Evolutionary conservation across 2,113 vertebrate species (phyloP), one percentile per base, ranked within the genome.

Genomic region (Zosterops japonicus): DNA sequence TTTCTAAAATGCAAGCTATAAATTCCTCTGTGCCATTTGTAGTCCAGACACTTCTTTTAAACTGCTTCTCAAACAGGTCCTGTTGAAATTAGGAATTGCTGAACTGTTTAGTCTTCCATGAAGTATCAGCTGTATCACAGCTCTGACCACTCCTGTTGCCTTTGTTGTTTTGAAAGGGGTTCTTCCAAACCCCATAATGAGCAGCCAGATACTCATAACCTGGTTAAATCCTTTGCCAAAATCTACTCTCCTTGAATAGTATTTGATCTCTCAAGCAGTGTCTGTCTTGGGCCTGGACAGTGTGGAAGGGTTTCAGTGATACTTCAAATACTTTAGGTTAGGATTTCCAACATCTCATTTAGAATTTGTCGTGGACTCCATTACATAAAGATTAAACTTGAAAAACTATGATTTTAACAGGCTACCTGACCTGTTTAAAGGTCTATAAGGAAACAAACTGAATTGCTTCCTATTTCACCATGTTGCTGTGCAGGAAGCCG

Each of bases 161-260:
- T 61, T 29, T 49, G 6, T 5, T 23, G 46, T 68, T 65, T 25
- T 16, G 5, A 56, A 74, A 33, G 12, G 2, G 4, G 8, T n/a
- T 71, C 8, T 55, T 86, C 71, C 71, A 86, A 31, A 52, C 5
- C 3, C 18, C 0, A 0, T 9, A n/a, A 63, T 18, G 17, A 49
- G 23, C 29, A 46, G 12, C 0, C 0, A 75, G 39, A 17, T 39
- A 6, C 28, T 55, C 27, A 23, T 9, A 63, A 36, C 11, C 35
- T 12, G 19, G 4, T 35, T 70, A 60, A 60, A 36, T 5, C 12
- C 24, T 68, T 67, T 71, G 20, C 42, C 47, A 75, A 8, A 16
- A 20, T 21, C 42, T 52, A 2, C 10, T 69, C 19, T 33, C 15
- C 52, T 15, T 28, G 12, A 33, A 77, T 12, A 29, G 5, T 4